Percentiles rank a stretch among this genome's conserved stretches.
Evolutionary conservation across 2,888 invertebrate species (phyloP).

Genomic region (Zele albiditarsus): DNA sequence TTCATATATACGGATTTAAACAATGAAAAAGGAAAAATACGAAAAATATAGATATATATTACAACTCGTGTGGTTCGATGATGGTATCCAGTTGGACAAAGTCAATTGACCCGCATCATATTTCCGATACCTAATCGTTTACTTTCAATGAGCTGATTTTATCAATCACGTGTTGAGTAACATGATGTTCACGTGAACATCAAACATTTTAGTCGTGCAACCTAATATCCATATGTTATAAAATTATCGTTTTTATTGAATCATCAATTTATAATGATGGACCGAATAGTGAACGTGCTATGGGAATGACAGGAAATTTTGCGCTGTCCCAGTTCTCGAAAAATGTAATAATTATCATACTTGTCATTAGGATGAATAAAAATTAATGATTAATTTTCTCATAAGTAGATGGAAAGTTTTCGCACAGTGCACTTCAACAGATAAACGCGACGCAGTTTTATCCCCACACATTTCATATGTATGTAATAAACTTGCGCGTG

Average conservation of each 20-base stretch:
- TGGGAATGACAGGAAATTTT: neutral
- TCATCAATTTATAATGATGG: neutral
- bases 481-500: neutral
- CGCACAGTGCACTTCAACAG: neutral
- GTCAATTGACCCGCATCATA: conserved; percentile 36
- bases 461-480: neutral
- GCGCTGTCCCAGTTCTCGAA: no score
- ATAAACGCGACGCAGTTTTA: neutral
- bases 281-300: neutral
- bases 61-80: neutral
- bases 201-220: neutral
- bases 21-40: conserved; percentile 5
- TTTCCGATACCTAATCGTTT: conserved; percentile 11
- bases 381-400: neutral
- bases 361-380: neutral
- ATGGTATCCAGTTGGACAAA: conserved; percentile 21
- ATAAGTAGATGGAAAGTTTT: neutral
- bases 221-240: neutral
- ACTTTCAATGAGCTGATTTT: conserved; percentile 23
- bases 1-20: neutral
- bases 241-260: neutral
- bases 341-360: neutral
- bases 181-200: conserved; percentile 28
- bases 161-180: conserved; percentile 33
- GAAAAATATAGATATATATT: neutral